A percentile compares a stretch with the other conserved stretches of the same genome.
phyloP scores from a whole-genome alignment of 2,113 vertebrate species.

The Picathartes gymnocephalus region DNA sequence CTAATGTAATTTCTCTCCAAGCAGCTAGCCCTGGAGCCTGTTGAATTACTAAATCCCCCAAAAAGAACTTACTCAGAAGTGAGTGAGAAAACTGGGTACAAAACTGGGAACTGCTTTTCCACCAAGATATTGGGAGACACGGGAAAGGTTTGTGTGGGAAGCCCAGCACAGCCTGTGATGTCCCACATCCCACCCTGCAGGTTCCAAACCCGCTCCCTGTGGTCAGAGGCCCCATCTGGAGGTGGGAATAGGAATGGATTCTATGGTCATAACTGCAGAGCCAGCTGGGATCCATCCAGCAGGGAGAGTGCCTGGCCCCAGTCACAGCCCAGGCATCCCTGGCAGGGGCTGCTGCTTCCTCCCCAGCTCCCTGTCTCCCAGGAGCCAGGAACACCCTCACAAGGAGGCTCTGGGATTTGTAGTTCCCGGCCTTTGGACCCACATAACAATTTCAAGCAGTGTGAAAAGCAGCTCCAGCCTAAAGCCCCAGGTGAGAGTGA shows the following conservation, averaged over 20 bases:
- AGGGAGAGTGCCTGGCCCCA: neutral
- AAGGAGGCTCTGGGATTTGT: neutral
- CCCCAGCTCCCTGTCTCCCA: neutral
- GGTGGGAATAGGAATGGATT: conserved; percentile 21
- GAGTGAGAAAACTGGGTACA: neutral
- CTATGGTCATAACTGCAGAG: neutral
- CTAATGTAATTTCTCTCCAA: neutral
- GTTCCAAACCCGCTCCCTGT: neutral
- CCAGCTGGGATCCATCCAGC: neutral
- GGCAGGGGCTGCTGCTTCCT: neutral
- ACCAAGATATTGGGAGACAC: fast-evolving
- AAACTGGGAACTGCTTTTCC: neutral
- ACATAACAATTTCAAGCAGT: neutral
- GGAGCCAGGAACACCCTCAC: neutral
- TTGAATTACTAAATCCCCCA: neutral
- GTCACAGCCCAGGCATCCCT: neutral
- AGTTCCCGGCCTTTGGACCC: neutral
- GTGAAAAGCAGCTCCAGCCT: neutral
- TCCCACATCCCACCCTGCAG: neutral
- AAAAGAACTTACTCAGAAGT: neutral
- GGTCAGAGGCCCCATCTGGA: conserved; percentile 46
- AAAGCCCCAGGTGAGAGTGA: neutral
- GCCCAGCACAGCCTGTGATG: neutral
- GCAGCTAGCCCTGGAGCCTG: neutral
- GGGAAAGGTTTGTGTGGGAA: neutral